phyloP scores from a whole-genome alignment of 2,888 invertebrate species.

The Latrodectus hesperus region DNA sequence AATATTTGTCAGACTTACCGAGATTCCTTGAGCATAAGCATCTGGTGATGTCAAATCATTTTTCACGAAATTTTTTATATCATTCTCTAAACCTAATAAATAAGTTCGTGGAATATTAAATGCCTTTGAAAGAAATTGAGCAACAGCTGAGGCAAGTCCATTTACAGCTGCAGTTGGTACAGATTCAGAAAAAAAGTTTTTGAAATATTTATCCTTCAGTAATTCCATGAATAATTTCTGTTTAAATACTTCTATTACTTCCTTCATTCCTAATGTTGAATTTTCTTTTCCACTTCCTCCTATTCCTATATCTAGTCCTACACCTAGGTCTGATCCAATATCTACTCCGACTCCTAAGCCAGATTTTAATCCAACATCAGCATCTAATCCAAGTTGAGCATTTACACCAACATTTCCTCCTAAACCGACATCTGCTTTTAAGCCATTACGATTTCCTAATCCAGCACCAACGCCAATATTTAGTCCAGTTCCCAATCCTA shows the following conservation, averaged over 20 bases:
- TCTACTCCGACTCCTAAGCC: not conserved
- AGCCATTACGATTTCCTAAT: not conserved
- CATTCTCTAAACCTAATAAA: slow-evolving; percentile 35
- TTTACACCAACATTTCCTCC: not conserved
- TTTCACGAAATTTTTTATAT: slow-evolving; percentile 1
- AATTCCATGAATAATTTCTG: slow-evolving; percentile 9
- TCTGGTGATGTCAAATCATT: slow-evolving; percentile 26
- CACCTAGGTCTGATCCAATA: not conserved
- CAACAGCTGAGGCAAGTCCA: slow-evolving; percentile 29
- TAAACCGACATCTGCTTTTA: not conserved
- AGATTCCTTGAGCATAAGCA: slow-evolving; percentile 29
- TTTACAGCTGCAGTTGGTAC: slow-evolving; percentile 36
- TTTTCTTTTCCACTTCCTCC: slow-evolving; percentile 1
- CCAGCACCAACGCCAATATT: not conserved
- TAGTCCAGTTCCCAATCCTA: not conserved
- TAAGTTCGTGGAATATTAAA: slow-evolving; percentile 46
- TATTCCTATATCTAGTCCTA: not conserved
- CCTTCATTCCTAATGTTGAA: slow-evolving; percentile 4
- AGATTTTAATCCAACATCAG: slow-evolving; percentile 3
- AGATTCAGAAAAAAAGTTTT: slow-evolving; percentile 36
- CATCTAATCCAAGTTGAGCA: not conserved
- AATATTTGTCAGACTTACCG: slow-evolving; percentile 17
- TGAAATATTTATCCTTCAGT: slow-evolving; percentile 33
- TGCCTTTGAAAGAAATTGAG: slow-evolving; percentile 51
- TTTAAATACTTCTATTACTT: slow-evolving; percentile 16